phyloP scores from a whole-genome alignment of 2,113 vertebrate species.

The Uropsilus gracilis region DNA sequence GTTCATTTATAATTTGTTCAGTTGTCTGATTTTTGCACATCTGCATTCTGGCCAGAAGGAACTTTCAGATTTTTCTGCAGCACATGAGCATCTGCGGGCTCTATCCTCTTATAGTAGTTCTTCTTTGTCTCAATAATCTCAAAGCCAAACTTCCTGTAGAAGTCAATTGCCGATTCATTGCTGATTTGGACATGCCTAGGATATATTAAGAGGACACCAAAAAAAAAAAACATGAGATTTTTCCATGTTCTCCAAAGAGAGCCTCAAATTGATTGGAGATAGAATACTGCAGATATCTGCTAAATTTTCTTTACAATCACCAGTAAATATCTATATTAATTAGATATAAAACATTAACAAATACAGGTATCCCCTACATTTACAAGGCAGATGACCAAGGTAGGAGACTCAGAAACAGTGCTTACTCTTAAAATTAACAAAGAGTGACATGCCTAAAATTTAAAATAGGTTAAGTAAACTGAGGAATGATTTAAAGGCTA shows the following conservation, averaged over 20 bases:
- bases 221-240: conserved; percentile 7
- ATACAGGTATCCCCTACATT: conserved; percentile 1
- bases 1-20: conserved; percentile 86
- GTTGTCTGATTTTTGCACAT: conserved; percentile 94
- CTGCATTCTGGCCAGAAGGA: conserved; percentile 91
- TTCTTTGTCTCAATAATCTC: conserved; percentile 99
- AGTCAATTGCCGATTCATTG: conserved; percentile 99
- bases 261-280: neutral
- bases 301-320: conserved; percentile 5
- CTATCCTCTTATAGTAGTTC: conserved; percentile 99
- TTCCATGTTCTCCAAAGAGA: conserved; percentile 12
- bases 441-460: neutral
- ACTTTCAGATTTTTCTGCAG: conserved; percentile 98
- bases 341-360: neutral
- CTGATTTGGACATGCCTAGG: conserved; percentile 99
- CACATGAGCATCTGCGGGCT: conserved; percentile 98
- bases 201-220: neutral
- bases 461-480: neutral
- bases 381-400: neutral
- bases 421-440: conserved; percentile 10
- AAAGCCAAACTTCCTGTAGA: conserved; percentile 99
- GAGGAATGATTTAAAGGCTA: neutral
- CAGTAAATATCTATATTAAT: neutral
- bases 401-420: neutral
- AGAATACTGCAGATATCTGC: neutral